These are phyloP conservation scores for Drosophila funebris DNA, from an alignment of 1,140 invertebrate genomes.

Conservation along the genomic window DNA sequence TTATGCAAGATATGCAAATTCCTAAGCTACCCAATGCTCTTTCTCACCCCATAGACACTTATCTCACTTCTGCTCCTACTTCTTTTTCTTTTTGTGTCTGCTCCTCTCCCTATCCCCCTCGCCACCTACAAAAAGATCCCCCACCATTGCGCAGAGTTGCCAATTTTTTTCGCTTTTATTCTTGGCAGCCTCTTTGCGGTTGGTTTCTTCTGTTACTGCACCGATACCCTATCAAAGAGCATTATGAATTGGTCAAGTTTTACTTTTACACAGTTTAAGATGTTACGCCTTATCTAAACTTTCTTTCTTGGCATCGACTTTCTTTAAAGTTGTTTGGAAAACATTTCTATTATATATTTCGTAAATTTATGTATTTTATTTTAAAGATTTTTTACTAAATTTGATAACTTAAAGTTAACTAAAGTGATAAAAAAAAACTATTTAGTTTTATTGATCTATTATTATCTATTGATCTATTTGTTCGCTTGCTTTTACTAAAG, in stretches of 20 bases:
- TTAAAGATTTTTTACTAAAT: background rate
- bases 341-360: background rate
- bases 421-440: background rate
- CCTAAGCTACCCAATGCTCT: constrained; percentile 17
- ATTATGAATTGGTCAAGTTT: background rate
- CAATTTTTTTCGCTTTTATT: constrained; percentile 17
- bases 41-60: constrained; percentile 11
- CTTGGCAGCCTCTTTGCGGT: constrained; percentile 7
- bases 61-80: background rate
- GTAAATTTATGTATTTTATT: background rate
- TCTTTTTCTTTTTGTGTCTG: background rate
- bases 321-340: background rate
- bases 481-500: background rate
- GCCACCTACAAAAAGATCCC: background rate
- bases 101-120: no score
- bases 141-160: constrained; percentile 10
- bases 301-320: no score
- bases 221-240: constrained; percentile 5
- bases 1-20: constrained; percentile 53
- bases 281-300: no score
- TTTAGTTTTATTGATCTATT: constrained; percentile 13
- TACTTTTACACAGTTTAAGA: no score
- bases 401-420: background rate
- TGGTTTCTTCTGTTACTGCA: constrained; percentile 5
- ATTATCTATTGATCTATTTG: constrained; percentile 32